A percentile compares a stretch with the other conserved stretches of the same genome.
Conservation (phyloP, 2,797 vertebrate genomes). For the Ciconia nigra region DNA sequence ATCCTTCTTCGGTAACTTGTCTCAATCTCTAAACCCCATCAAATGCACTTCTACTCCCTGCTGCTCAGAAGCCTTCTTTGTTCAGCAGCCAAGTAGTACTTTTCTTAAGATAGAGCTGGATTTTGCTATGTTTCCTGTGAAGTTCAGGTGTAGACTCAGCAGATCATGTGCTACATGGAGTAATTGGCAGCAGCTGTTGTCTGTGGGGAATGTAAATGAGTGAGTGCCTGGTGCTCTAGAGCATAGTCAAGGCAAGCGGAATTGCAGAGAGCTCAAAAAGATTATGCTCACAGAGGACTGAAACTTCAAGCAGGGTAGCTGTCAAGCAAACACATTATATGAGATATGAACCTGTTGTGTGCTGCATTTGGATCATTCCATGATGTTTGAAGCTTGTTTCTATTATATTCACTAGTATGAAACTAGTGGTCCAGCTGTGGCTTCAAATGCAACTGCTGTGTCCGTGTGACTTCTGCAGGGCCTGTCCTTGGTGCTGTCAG, state of each 20-base stretch:
- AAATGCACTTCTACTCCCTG: background rate
- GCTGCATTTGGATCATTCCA: background rate
- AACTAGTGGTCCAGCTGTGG: background rate
- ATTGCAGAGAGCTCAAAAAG: background rate
- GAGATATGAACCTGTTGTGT: background rate
- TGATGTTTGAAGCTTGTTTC: background rate
- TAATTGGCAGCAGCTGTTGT: background rate
- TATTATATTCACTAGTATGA: background rate
- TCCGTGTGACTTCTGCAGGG: conserved; percentile 73
- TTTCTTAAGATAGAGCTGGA: background rate
- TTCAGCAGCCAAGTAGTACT: background rate
- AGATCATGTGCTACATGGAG: background rate
- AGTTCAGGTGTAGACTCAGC: background rate
- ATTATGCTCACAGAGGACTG: background rate
- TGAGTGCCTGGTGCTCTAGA: background rate
- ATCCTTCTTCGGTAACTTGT: background rate
- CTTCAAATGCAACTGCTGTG: background rate
- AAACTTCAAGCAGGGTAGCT: background rate
- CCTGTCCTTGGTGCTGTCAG: conserved; percentile 90
- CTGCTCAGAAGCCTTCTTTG: background rate
- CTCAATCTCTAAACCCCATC: background rate
- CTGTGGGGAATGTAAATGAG: background rate
- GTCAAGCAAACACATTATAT: background rate
- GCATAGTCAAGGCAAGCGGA: background rate
- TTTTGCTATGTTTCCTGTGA: background rate